Percentiles rank a stretch among this genome's conserved stretches.
phyloP scores from a whole-genome alignment of 2,797 vertebrate genomes.

The Selene dorsalis region DNA sequence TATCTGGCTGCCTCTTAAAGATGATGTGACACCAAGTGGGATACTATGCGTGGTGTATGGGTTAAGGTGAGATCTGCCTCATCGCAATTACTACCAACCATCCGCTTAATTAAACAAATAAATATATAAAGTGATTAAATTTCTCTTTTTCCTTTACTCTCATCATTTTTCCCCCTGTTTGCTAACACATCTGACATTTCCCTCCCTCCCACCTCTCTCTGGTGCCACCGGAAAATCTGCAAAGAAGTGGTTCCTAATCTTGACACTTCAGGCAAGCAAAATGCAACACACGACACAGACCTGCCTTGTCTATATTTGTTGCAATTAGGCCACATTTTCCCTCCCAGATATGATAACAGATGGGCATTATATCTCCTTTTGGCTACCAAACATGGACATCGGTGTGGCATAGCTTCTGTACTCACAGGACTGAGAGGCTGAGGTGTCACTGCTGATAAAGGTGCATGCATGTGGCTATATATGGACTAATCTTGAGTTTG shows the following conservation, averaged over 20 bases:
- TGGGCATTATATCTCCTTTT: constrained; percentile 81
- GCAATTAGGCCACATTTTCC: constrained; percentile 85
- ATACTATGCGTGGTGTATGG: constrained; percentile 52
- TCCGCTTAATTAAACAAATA: not conserved
- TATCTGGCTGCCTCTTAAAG: constrained; percentile 78
- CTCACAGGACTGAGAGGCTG: constrained; percentile 69
- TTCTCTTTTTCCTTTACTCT: constrained; percentile 8
- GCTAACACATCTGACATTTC: constrained; percentile 37
- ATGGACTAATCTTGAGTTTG: constrained; percentile 73
- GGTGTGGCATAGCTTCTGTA: constrained; percentile 76
- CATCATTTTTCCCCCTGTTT: not conserved
- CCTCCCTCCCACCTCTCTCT: constrained; percentile 47
- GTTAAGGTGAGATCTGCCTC: constrained; percentile 62
- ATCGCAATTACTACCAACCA: constrained; percentile 2
- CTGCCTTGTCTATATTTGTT: constrained; percentile 82
- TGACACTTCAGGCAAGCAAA: constrained; percentile 81
- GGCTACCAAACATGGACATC: constrained; percentile 87
- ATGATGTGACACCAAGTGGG: constrained; percentile 75
- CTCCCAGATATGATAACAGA: constrained; percentile 84
- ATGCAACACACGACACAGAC: constrained; percentile 71
- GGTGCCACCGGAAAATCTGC: constrained; percentile 76
- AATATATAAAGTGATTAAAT: constrained; percentile 28
- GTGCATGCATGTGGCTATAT: constrained; percentile 76
- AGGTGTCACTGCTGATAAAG: constrained; percentile 83
- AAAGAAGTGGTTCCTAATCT: constrained; percentile 80